phyloP scores from a whole-genome alignment of 2,888 invertebrate genomes.

The Latrodectus elegans region DNA sequence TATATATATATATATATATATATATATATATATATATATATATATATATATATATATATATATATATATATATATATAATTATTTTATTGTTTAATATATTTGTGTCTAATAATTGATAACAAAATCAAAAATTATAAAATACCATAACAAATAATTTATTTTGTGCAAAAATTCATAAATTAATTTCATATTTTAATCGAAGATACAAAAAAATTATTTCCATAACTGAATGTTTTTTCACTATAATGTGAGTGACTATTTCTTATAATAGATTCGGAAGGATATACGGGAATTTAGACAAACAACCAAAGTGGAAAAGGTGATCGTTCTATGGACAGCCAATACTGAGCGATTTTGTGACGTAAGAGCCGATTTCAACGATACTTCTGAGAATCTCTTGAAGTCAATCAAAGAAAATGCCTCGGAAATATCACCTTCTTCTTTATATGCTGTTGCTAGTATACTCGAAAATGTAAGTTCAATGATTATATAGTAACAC shows the following conservation, averaged over 20 bases:
- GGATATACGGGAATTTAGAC: conserved; percentile 88
- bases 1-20: conserved; percentile 15
- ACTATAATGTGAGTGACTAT: background rate
- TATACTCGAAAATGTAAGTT: conserved; percentile 86
- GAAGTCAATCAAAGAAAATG: conserved; percentile 83
- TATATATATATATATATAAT: conserved; percentile 10
- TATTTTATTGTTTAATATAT: background rate
- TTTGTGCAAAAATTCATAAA: too few relatives aligned
- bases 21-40: conserved; percentile 8
- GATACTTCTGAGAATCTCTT: conserved; percentile 87
- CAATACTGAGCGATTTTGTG: conserved; percentile 92
- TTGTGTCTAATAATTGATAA: background rate
- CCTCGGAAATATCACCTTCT: conserved; percentile 91
- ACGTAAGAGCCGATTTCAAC: conserved; percentile 86
- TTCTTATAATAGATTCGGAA: conserved; percentile 75
- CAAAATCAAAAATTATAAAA: background rate
- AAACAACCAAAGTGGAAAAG: conserved; percentile 82
- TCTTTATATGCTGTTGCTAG: conserved; percentile 94
- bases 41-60: conserved; percentile 12
- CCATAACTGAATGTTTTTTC: too few relatives aligned
- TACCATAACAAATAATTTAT: too few relatives aligned
- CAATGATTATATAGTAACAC: background rate
- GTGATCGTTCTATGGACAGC: conserved; percentile 95
- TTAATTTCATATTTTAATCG: too few relatives aligned
- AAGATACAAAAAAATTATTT: too few relatives aligned